These are phyloP conservation scores for Bufo bufo DNA, from an alignment of 2,113 vertebrate species.

Conservation along the genomic window DNA sequence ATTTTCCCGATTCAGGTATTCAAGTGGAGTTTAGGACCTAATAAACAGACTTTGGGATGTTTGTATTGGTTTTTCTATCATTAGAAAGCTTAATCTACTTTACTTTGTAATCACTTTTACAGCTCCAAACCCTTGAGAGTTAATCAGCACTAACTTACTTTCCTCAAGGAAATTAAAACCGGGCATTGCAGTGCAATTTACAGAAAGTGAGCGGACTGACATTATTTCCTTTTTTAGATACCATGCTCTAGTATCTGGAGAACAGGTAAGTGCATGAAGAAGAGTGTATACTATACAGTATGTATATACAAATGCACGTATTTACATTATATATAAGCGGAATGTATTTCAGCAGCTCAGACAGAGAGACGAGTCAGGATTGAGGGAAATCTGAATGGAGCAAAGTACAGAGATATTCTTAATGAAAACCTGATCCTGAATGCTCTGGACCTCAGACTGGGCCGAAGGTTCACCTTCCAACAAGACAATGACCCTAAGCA, in stretches of 20 bases:
- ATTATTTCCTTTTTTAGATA: slow-evolving; percentile 9
- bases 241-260: background rate
- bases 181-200: background rate
- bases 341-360: too few species aligned
- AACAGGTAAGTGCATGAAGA: background rate
- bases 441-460: too few species aligned
- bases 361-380: too few species aligned
- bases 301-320: too few species aligned
- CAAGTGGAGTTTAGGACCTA: background rate
- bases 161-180: slow-evolving; percentile 2
- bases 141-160: background rate
- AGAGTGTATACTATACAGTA: too few species aligned
- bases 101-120: slow-evolving; percentile 34
- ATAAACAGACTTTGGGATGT: slow-evolving; percentile 5
- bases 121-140: slow-evolving; percentile 7
- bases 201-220: background rate
- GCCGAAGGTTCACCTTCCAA: too few species aligned
- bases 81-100: slow-evolving; percentile 30
- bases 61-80: slow-evolving; percentile 31
- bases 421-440: too few species aligned
- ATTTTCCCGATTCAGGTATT: background rate
- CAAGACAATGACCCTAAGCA: too few species aligned
- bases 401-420: too few species aligned
- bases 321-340: too few species aligned
- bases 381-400: too few species aligned